Evolutionary conservation across 2,888 invertebrate genomes (phyloP), one percentile per base, ranked within the genome.

Genomic region (Anodontia alba): DNA sequence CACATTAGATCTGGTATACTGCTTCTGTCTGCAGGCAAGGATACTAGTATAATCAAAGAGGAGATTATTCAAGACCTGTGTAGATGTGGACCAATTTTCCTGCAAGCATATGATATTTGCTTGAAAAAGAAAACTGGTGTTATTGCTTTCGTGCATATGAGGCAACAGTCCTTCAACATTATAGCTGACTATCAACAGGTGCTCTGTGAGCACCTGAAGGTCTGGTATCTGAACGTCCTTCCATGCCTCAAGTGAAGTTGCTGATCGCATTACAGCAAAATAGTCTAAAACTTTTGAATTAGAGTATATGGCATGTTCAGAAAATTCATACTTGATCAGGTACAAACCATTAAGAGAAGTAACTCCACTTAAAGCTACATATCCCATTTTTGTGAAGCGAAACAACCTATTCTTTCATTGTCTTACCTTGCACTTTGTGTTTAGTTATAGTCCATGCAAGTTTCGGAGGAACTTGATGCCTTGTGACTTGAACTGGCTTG

Each of bases 401-500:
- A 3, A 72, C 66, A 49, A 77, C 62, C 17, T 49, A 72, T 23
- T 49, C 42, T 23, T 77, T 62, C 33, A 51, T 68, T 49, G 78
- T 78, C 38, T 54, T 38, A 49, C 78, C 78, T 70, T 78, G 78
- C 15, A 73, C 43, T 51, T 78, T 78, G 33, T 78, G 78, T 17
- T 31, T 66, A 7, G 78, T 78, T 12, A 51, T 54, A 12, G 73
- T 62, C 72, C 73, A 78, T 26, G 78, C 78, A 29, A 73, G 49
- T 23, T 49, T 73, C 8, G 73, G 51, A 38, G 78, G 78, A 33
- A 46, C 73, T 20, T 66, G 67, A 33, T 67, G 72, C 1, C 78
- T 38, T 36, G 76, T 76, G 2, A 76, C 46, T 51, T 76, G 38
- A 54, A 42, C 36, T 26, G 76, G 76, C 46, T 20, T 23, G 31